A percentile compares a stretch with the other conserved stretches of the same genome.
Evolutionary conservation across 2,888 invertebrate genomes (phyloP).

Genomic region (Athripsodes cinereus): DNA sequence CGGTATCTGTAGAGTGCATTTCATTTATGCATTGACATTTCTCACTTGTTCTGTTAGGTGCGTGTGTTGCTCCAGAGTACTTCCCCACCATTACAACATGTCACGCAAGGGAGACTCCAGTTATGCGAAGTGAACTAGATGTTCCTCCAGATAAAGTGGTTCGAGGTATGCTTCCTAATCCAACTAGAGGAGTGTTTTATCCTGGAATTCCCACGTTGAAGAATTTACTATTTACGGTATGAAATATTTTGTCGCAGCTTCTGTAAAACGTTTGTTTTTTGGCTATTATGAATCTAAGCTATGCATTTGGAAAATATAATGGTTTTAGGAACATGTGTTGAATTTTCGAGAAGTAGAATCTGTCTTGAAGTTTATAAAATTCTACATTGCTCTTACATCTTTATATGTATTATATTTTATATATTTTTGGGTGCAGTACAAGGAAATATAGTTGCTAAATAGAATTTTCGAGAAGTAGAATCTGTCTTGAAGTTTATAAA

Average conservation of each 20-base stretch:
- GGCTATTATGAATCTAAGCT: background rate
- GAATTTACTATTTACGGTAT: slow-evolving; percentile 72
- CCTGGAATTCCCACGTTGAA: slow-evolving; percentile 92
- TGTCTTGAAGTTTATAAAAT: no score
- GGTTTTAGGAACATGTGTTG: no score
- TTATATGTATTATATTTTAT: no score
- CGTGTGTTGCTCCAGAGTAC: slow-evolving; percentile 49
- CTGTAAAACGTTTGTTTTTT: background rate
- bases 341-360: no score
- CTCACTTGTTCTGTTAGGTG: slow-evolving; percentile 30
- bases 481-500: no score
- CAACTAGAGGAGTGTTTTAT: slow-evolving; percentile 63
- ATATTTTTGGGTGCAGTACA: no score
- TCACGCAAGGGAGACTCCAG: slow-evolving; percentile 47
- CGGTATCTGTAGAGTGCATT: no score
- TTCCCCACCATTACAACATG: slow-evolving; percentile 55
- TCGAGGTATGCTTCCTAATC: slow-evolving; percentile 66
- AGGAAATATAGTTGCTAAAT: no score
- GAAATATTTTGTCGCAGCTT: no score
- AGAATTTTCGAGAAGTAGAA: no score
- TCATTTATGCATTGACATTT: no score
- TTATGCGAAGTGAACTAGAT: slow-evolving; percentile 53
- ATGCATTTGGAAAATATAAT: background rate
- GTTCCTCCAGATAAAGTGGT: slow-evolving; percentile 53
- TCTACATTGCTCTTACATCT: no score